phyloP scores from a whole-genome alignment of 2,888 invertebrate genomes.

The Leptinotarsa tumamoca region DNA sequence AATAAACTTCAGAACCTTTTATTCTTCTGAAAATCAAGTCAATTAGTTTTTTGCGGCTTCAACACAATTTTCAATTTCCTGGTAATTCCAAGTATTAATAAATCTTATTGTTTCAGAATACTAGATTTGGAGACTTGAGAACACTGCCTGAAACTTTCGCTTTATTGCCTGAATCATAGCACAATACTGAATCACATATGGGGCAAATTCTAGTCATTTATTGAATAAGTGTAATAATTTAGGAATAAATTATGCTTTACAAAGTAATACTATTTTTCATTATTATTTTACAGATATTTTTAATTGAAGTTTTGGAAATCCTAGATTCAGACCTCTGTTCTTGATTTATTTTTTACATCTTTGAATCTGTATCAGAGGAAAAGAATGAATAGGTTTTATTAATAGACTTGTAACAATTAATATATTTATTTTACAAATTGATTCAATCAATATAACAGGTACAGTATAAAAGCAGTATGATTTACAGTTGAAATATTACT shows the following conservation, averaged over 20 bases:
- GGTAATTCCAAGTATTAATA: not conserved
- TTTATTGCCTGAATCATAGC: slow-evolving; percentile 26
- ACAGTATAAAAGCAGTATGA: not conserved
- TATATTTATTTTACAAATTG: not conserved
- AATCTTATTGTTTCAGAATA: slow-evolving; percentile 19
- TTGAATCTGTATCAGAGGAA: too few species aligned
- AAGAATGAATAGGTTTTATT: not conserved
- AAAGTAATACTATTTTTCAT: not conserved
- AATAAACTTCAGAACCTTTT: not conserved
- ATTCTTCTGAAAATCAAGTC: not conserved
- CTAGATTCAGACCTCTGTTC: too few species aligned
- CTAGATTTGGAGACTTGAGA: slow-evolving; percentile 18
- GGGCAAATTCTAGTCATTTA: slow-evolving; percentile 47
- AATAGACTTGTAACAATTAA: not conserved
- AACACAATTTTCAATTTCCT: not conserved
- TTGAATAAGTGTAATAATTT: slow-evolving; percentile 29
- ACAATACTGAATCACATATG: slow-evolving; percentile 19
- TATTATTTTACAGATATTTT: too few species aligned
- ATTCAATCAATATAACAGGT: not conserved
- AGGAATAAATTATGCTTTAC: slow-evolving; percentile 14
- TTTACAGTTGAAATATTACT: too few species aligned
- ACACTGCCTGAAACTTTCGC: slow-evolving; percentile 8
- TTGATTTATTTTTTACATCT: too few species aligned
- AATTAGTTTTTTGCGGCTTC: not conserved
- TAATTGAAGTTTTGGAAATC: too few species aligned